Conservation (phyloP, 2,888 invertebrate genomes). For the Andrena bicolor region DNA sequence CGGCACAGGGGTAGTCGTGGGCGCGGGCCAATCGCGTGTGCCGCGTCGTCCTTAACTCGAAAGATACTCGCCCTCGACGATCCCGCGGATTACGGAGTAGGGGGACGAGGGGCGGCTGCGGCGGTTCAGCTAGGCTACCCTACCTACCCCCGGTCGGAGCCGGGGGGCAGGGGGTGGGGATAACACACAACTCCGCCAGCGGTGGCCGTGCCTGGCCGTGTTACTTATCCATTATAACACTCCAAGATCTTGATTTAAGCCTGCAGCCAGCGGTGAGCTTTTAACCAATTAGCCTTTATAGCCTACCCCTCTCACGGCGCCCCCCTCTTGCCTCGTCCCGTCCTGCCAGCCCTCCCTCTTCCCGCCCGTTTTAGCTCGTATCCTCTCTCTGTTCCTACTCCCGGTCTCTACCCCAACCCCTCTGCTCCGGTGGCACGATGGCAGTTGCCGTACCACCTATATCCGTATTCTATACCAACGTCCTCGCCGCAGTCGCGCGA, state of each 20-base stretch:
- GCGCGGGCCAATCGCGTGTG: slow-evolving; percentile 78
- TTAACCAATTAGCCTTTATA: slow-evolving; percentile 86
- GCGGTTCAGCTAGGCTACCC: slow-evolving; percentile 50
- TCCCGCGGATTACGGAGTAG: slow-evolving; percentile 58
- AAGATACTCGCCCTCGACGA: slow-evolving; percentile 78
- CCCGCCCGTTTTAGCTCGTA: slow-evolving; percentile 58
- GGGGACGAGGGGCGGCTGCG: slow-evolving; percentile 60
- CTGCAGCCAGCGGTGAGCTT: slow-evolving; percentile 85
- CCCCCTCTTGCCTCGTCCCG: slow-evolving; percentile 22
- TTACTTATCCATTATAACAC: slow-evolving; percentile 86
- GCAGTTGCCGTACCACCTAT: slow-evolving; percentile 68
- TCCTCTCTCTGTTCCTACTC: slow-evolving; percentile 37
- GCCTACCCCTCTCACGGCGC: slow-evolving; percentile 75
- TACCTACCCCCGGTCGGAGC: slow-evolving; percentile 2
- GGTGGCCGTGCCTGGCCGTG: slow-evolving; percentile 82
- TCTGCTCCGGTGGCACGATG: slow-evolving; percentile 49
- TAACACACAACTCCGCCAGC: slow-evolving; percentile 70
- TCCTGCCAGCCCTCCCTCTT: slow-evolving; percentile 28
- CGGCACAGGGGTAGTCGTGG: slow-evolving; percentile 78
- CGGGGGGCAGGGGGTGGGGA: slow-evolving; percentile 51
- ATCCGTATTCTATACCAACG: slow-evolving; percentile 65
- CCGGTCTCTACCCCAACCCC: slow-evolving; percentile 20
- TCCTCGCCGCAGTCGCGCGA: slow-evolving; percentile 76
- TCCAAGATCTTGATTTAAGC: slow-evolving; percentile 85
- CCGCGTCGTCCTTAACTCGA: slow-evolving; percentile 78